Conservation (phyloP, 2,888 invertebrate genomes). For the Chironomus tentans region DNA sequence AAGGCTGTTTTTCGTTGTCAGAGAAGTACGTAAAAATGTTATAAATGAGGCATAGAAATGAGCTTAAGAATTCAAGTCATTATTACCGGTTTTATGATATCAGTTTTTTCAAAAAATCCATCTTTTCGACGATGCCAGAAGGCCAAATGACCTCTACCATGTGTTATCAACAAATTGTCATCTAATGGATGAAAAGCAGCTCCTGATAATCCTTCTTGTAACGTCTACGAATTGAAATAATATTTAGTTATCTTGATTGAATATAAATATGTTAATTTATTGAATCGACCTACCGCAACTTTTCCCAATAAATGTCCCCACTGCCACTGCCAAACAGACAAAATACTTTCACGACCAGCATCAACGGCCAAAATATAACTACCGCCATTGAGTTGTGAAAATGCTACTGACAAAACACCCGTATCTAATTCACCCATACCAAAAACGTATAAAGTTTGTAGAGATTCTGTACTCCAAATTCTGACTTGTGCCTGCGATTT, state of each 20-base stretch:
- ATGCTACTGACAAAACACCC: constrained; percentile 80
- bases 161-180: constrained; percentile 82
- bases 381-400: constrained; percentile 85
- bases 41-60: background rate
- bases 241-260: background rate
- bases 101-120: constrained; percentile 81
- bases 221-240: constrained; percentile 50
- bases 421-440: constrained; percentile 85
- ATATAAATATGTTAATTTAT: background rate
- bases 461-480: constrained; percentile 84
- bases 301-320: constrained; percentile 88
- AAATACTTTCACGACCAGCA: constrained; percentile 77
- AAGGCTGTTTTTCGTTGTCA: constrained; percentile 48
- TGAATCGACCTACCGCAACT: constrained; percentile 68
- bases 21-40: background rate
- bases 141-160: constrained; percentile 82
- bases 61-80: background rate
- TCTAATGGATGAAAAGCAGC: constrained; percentile 87
- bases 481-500: constrained; percentile 83
- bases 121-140: constrained; percentile 90
- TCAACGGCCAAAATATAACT: constrained; percentile 85
- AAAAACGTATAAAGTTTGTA: constrained; percentile 81
- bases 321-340: constrained; percentile 94
- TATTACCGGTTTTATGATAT: constrained; percentile 74
- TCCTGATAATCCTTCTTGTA: constrained; percentile 79